These are phyloP conservation scores for Melitaea cinxia DNA, from an alignment of 1,140 invertebrate genomes.

Conservation along the genomic window DNA sequence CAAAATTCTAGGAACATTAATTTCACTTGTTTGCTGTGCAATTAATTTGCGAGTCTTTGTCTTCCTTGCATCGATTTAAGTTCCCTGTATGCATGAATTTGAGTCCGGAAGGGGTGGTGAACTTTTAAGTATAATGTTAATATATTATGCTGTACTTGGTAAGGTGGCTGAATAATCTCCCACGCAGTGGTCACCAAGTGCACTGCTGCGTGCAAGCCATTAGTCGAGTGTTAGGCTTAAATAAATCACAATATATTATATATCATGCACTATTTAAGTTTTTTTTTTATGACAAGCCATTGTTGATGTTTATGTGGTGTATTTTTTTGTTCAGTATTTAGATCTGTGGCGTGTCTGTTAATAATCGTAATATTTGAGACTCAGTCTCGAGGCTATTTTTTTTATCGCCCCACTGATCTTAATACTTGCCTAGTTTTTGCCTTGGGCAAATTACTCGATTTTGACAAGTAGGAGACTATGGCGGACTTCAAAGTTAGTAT, in stretches of 20 bases:
- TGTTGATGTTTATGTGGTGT: slow-evolving; percentile 55
- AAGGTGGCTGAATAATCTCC: slow-evolving; percentile 33
- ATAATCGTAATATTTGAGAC: slow-evolving; percentile 34
- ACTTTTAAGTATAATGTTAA: slow-evolving; percentile 37
- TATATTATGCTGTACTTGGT: slow-evolving; percentile 38
- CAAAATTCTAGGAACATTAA: slow-evolving; percentile 11
- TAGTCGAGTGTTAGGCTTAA: slow-evolving; percentile 54
- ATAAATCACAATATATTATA: slow-evolving; percentile 59
- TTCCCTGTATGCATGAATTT: slow-evolving; percentile 4
- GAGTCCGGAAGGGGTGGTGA: slow-evolving; percentile 23
- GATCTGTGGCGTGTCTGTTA: slow-evolving; percentile 30
- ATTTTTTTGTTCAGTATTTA: slow-evolving; percentile 29
- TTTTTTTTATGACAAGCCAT: slow-evolving; percentile 60
- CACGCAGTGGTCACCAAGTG: slow-evolving; percentile 54
- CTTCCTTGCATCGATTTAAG: slow-evolving; percentile 38
- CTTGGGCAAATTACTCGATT: slow-evolving; percentile 3
- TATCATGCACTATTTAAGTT: slow-evolving; percentile 69
- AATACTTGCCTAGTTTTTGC: slow-evolving; percentile 22
- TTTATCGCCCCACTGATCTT: slow-evolving; percentile 39
- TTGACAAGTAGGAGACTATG: slow-evolving; percentile 25
- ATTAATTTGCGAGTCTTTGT: slow-evolving; percentile 24
- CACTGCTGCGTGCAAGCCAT: slow-evolving; percentile 26
- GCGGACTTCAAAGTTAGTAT: slow-evolving; percentile 11
- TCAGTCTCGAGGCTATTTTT: slow-evolving; percentile 50
- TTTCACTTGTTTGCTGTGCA: slow-evolving; percentile 17